Conservation (phyloP, 37 sponge, comb jelly and placozoan species). For the Halisarca cf. caerulea region DNA sequence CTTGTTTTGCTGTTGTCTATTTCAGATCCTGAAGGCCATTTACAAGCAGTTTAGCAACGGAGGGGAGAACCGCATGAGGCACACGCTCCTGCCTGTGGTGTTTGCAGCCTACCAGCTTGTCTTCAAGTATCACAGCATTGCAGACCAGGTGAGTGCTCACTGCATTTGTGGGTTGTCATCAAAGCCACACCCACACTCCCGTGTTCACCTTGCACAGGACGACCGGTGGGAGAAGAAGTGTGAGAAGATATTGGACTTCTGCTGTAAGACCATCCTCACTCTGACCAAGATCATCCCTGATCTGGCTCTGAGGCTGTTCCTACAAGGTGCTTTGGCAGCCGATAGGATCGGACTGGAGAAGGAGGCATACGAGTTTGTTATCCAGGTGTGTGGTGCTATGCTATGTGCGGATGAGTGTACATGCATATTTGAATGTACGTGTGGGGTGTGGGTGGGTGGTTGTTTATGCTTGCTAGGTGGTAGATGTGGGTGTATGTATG, state of each 20-base stretch:
- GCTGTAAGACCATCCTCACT: slow-evolving; percentile 77
- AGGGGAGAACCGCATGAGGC: slow-evolving; percentile 73
- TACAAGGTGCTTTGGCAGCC: slow-evolving; percentile 95
- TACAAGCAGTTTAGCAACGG: slow-evolving; percentile 87
- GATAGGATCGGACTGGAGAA: slow-evolving; percentile 85
- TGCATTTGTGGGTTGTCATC: too few relatives aligned
- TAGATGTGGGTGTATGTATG: neutral
- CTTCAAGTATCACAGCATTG: slow-evolving; percentile 55
- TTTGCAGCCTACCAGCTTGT: slow-evolving; percentile 88
- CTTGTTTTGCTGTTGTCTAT: too few relatives aligned
- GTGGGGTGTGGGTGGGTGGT: too few relatives aligned
- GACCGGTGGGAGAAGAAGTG: slow-evolving; percentile 94
- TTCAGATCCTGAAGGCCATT: slow-evolving; percentile 83
- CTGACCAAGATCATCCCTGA: slow-evolving; percentile 76
- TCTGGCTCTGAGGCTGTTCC: slow-evolving; percentile 81
- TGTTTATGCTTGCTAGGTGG: neutral
- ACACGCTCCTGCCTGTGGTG: slow-evolving; percentile 88
- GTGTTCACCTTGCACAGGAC: slow-evolving; percentile 52
- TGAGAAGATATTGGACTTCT: slow-evolving; percentile 92
- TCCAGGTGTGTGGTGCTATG: slow-evolving; percentile 54
- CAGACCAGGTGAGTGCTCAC: slow-evolving; percentile 58
- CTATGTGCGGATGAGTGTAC: neutral
- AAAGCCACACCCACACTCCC: neutral
- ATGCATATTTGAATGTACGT: neutral
- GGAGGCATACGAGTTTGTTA: slow-evolving; percentile 95